phyloP scores from a whole-genome alignment of 2,888 invertebrate genomes.

The Pristionchus japonicus region DNA sequence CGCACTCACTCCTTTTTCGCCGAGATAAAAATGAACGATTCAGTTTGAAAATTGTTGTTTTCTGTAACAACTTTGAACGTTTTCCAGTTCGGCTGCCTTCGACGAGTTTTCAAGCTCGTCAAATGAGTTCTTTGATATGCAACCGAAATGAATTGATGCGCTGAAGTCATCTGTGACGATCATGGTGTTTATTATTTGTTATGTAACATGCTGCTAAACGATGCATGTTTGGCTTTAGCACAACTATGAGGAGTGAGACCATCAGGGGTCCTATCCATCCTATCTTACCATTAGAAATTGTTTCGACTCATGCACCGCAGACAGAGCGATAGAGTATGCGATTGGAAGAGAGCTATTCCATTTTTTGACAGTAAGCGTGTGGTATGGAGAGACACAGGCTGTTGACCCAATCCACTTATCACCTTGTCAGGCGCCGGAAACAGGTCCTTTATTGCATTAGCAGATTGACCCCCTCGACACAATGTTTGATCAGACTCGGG shows the following conservation, averaged over 20 bases:
- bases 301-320: too few relatives aligned
- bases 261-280: not conserved
- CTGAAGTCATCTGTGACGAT: not conserved
- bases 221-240: not conserved
- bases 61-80: not conserved
- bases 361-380: too few relatives aligned
- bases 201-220: not conserved
- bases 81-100: too few relatives aligned
- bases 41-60: not conserved
- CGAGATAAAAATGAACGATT: not conserved
- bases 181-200: not conserved
- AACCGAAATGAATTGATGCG: too few relatives aligned
- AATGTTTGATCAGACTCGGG: not conserved
- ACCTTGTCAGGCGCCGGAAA: not conserved
- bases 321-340: too few relatives aligned
- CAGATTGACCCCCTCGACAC: not conserved
- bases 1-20: not conserved
- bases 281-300: not conserved
- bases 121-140: too few relatives aligned
- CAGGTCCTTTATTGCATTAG: slow-evolving; percentile 20
- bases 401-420: not conserved
- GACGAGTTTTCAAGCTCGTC: too few relatives aligned
- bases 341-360: too few relatives aligned
- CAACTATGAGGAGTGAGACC: not conserved
- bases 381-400: not conserved